Conservation (phyloP, 2,797 vertebrate species). For the Rhynchotus rufescens region DNA sequence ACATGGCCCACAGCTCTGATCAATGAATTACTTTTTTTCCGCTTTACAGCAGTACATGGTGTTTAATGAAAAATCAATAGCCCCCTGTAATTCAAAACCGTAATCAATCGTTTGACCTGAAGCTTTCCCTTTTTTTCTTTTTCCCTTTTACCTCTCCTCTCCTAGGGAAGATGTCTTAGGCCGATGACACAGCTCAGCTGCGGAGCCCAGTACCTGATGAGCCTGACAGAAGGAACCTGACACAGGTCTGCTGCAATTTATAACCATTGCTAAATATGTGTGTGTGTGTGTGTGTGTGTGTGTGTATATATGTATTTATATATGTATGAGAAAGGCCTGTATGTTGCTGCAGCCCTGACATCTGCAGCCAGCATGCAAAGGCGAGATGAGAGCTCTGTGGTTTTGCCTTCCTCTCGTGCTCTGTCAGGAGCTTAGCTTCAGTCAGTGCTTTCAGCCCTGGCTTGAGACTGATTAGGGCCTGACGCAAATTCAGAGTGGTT, state of each 20-base stretch:
- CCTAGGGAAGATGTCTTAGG: slow-evolving; percentile 21
- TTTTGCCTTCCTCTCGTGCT: not conserved
- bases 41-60: slow-evolving; percentile 73
- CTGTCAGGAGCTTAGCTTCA: not conserved
- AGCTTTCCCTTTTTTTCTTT: slow-evolving; percentile 61
- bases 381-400: not conserved
- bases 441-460: not conserved
- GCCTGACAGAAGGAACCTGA: slow-evolving; percentile 38
- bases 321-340: not conserved
- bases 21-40: slow-evolving; percentile 88
- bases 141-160: not conserved
- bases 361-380: not conserved
- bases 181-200: slow-evolving; percentile 71
- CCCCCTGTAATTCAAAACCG: slow-evolving; percentile 81
- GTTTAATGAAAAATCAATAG: slow-evolving; percentile 96
- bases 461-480: not conserved
- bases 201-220: slow-evolving; percentile 40
- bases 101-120: slow-evolving; percentile 84
- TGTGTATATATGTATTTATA: not conserved
- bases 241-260: not conserved
- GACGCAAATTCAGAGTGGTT: not conserved
- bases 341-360: not conserved
- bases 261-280: not conserved
- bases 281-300: fast-evolving
- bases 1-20: slow-evolving; percentile 84